These are phyloP conservation scores for Magallana gigas DNA, from an alignment of 1,140 invertebrate genomes.

Conservation along the genomic window DNA sequence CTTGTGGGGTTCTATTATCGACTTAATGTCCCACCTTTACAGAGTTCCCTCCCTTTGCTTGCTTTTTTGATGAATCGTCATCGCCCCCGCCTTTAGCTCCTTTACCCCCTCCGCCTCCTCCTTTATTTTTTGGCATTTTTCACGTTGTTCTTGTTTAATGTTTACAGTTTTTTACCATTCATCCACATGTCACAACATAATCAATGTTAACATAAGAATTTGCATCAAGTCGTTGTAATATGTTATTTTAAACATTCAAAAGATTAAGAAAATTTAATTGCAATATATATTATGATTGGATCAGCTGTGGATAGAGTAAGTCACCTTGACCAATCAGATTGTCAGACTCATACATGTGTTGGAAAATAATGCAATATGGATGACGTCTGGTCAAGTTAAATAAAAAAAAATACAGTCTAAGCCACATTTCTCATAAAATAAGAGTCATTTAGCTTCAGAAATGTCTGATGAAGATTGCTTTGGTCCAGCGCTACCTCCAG, in stretches of 20 bases:
- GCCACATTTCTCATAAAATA: no score
- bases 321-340: background rate
- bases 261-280: background rate
- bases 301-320: background rate
- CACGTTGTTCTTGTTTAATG: background rate
- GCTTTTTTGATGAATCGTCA: conserved; percentile 71
- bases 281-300: background rate
- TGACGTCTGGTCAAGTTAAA: background rate
- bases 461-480: conserved; percentile 64
- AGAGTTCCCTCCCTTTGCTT: conserved; percentile 78
- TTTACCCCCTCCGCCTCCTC: conserved; percentile 65
- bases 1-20: no score
- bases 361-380: conserved; percentile 1
- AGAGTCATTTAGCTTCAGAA: background rate
- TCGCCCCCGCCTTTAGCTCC: conserved; percentile 66
- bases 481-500: conserved; percentile 70
- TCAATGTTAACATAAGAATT: background rate
- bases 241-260: background rate
- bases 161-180: background rate
- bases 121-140: conserved; percentile 75
- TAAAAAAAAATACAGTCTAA: background rate
- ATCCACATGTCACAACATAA: background rate
- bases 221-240: no score
- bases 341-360: background rate
- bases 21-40: conserved; percentile 73